Evolutionary conservation across 2,113 vertebrate genomes (phyloP), one percentile per base, ranked within the genome.

Genomic region (Cisticola juncidis): DNA sequence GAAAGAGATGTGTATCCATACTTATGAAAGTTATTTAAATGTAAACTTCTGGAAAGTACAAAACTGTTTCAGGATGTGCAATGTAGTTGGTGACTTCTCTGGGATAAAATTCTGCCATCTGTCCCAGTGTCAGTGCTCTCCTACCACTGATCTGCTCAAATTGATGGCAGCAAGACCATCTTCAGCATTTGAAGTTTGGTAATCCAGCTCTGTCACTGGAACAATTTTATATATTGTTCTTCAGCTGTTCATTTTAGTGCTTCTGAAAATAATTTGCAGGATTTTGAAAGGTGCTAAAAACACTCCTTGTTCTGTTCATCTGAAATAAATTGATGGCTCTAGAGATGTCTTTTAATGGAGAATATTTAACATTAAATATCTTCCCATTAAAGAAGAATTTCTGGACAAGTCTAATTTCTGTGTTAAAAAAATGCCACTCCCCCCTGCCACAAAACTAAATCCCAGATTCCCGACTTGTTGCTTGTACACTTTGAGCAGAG

Each of bases 401-500:
- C 44, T 84, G 42, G 12, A 40, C 16, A n/a, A 60, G 24, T 81
- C 47, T 77, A 71, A 74, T 10, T 2, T 82, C 36, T 73, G 20
- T 36, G 8, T 80, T 80, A 23, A 77, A 88, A 88, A 81, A 78
- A 57, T n/a, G 6, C 5, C 61, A 36, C 4, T 38, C 8, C 4
- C 12, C 5, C 3, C 0, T n/a, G 0, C 3, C 31, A 57, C 64
- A 51, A 33, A 31, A 60, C 10, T 19, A 80, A 78, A 17, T 45
- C 13, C 33, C 12, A 15, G 16, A 42, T 85, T 88, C 8, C n/a
- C 3, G 5, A 36, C 18, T 58, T 88, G 33, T 42, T 33, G 16
- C 60, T 85, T 51, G n/a, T 44, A n/a, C 14, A 14, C 10, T 68
- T 68, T 68, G 28, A 71, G 44, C 44, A 38, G 14, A 80, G 36